Base-by-base conservation (phyloP, 2,888 invertebrate genomes). In the Lingula anatina region DNA sequence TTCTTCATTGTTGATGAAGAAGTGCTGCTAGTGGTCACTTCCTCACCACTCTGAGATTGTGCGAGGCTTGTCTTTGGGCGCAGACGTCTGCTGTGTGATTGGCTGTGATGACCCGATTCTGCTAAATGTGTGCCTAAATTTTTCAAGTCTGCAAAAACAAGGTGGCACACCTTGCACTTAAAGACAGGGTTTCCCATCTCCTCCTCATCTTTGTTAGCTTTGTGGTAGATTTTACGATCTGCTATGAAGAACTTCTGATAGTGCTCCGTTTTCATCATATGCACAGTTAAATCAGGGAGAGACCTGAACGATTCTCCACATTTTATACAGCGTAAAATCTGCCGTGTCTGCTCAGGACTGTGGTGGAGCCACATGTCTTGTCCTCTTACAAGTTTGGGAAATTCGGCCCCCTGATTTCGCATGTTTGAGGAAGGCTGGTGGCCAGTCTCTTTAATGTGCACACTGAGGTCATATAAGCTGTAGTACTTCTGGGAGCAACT, bases 261-360 rank as follows among this genome's bases (percentile, higher is more conserved):
- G 73, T 96, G 96, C 74, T 96, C 94, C 24, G 96, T 96, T 71
- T 95, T 89, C 76, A 95, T 94, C 96, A 96, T 96, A 77, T 96
- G 96, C 66, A 89, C 90, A 1, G 96, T 96, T 89, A 96, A 92
- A 80, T 96, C 94, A 2, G 95, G 95, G 48, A 96, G 80, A 0
- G 94, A 90, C 49, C 94, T 86, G 82, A 96, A 96, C 64, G 94
- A 95, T 74, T 95, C 95, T 0, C 95, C 94, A 66, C 96, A 96
- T 91, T 95, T 95, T 92, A 96, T 96, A 76, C 96, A 96, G 78
- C 96, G 93, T 43, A 96, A 82, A 62, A 96, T 96, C 80, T 96
- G 93, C 49, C 93, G 83, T 15, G 96, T 96, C 78, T 96, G 96
- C 73, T 96, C 95, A 2, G 95, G 70, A 0, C 93, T 94, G 76